A percentile compares a stretch with the other conserved stretches of the same genome.
These are phyloP conservation scores for Ceyx cyanopectus DNA, from an alignment of 2,113 vertebrate genomes.

Conservation along the genomic window DNA sequence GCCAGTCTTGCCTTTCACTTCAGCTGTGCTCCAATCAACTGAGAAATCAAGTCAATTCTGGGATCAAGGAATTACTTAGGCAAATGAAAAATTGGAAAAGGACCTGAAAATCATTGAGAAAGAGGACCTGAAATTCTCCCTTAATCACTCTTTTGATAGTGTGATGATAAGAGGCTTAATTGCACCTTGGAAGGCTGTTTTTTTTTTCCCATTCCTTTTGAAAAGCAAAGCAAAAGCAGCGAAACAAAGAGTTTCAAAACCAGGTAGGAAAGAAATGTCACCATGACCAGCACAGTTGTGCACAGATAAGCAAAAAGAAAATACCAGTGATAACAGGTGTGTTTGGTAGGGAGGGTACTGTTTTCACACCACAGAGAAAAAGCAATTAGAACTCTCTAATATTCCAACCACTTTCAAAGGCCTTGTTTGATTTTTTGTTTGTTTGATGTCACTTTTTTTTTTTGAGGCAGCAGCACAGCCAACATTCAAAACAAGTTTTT, in stretches of 20 bases:
- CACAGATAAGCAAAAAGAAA: conserved; percentile 41
- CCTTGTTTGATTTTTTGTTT: background rate
- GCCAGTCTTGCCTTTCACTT: background rate
- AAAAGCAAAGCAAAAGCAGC: background rate
- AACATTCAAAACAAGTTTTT: background rate
- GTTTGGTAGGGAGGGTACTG: background rate
- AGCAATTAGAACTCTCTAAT: background rate
- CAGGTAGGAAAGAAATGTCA: conserved; percentile 33
- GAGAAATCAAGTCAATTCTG: background rate
- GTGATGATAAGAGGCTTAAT: background rate
- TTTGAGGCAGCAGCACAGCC: background rate
- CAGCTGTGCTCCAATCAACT: background rate
- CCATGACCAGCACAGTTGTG: background rate
- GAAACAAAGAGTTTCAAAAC: background rate
- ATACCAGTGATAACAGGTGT: background rate
- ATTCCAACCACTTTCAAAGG: background rate
- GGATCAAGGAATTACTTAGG: background rate
- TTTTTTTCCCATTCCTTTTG: background rate
- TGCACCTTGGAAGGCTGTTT: background rate
- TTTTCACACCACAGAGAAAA: background rate
- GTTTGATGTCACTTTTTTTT: too few species aligned
- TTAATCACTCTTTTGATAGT: background rate
- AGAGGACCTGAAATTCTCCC: background rate
- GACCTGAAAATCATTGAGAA: background rate
- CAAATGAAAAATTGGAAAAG: background rate